Percentiles rank a stretch among this genome's conserved stretches.
These are phyloP conservation scores for Camponotus floridanus DNA, from an alignment of 1,140 invertebrate genomes.

Conservation along the genomic window DNA sequence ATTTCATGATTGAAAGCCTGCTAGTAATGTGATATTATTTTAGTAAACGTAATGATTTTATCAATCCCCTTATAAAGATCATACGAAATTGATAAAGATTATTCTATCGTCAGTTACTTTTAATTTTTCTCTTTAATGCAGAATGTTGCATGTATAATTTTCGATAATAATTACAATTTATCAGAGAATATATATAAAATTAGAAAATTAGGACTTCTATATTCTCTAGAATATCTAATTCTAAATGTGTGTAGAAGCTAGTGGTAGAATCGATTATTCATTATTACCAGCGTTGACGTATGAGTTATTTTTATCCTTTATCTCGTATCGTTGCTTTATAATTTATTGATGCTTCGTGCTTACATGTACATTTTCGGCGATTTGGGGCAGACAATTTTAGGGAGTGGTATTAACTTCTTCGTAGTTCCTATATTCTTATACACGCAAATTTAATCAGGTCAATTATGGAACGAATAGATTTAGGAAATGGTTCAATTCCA, in stretches of 20 bases:
- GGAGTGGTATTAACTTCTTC: conserved; percentile 35
- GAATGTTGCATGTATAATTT: neutral
- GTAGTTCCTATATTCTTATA: conserved; percentile 2
- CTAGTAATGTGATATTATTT: conserved; percentile 8
- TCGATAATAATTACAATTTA: neutral
- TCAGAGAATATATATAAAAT: neutral
- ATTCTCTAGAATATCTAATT: neutral
- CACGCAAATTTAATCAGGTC: conserved; percentile 19
- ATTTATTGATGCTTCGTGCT: conserved; percentile 47
- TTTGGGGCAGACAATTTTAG: conserved; percentile 53
- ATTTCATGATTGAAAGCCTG: neutral
- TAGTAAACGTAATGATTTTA: neutral
- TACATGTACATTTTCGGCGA: conserved; percentile 34
- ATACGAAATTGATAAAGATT: neutral
- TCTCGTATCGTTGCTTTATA: neutral
- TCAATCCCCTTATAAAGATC: neutral
- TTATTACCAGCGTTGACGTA: conserved; percentile 23
- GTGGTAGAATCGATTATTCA: conserved; percentile 3
- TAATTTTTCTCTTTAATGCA: neutral
- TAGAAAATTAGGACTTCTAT: neutral
- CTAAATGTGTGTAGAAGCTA: neutral
- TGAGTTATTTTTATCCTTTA: conserved; percentile 25
- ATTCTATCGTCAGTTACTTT: neutral
- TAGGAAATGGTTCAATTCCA: conserved; percentile 4
- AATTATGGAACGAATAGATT: neutral